Evolutionary conservation across 2,113 vertebrate species (phyloP).

Genomic region (Okapia johnstoni): DNA sequence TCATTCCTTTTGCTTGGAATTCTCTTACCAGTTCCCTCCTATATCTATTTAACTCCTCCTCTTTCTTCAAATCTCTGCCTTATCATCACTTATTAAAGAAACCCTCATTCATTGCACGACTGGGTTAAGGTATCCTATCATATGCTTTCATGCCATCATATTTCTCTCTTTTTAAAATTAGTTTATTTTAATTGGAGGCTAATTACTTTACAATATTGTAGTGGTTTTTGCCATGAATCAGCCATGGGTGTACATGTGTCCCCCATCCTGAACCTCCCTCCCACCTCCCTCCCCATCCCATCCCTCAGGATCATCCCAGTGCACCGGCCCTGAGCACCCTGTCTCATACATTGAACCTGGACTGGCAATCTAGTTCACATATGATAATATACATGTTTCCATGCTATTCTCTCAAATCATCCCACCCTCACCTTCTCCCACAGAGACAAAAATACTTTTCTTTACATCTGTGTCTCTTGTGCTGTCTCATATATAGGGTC

Average conservation of each 20-base stretch:
- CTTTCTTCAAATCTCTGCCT: background rate
- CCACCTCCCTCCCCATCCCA: background rate
- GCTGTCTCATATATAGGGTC: background rate
- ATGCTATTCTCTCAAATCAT: background rate
- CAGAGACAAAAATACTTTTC: background rate
- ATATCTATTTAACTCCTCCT: background rate
- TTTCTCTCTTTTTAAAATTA: background rate
- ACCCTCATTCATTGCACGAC: background rate
- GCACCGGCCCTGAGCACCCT: background rate
- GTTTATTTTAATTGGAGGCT: background rate
- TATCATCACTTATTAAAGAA: background rate
- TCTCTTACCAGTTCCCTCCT: background rate
- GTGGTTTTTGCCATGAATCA: background rate
- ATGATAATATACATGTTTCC: background rate
- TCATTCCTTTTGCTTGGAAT: background rate
- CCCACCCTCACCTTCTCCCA: background rate
- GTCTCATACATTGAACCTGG: background rate
- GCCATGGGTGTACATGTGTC: background rate
- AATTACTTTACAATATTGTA: background rate
- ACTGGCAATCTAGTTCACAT: background rate
- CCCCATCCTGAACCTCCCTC: background rate
- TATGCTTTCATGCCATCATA: background rate
- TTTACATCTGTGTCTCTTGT: background rate
- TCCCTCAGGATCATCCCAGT: background rate
- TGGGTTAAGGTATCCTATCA: background rate